Base-by-base conservation (phyloP, 2,113 vertebrate species). In the Neotoma lepida region DNA sequence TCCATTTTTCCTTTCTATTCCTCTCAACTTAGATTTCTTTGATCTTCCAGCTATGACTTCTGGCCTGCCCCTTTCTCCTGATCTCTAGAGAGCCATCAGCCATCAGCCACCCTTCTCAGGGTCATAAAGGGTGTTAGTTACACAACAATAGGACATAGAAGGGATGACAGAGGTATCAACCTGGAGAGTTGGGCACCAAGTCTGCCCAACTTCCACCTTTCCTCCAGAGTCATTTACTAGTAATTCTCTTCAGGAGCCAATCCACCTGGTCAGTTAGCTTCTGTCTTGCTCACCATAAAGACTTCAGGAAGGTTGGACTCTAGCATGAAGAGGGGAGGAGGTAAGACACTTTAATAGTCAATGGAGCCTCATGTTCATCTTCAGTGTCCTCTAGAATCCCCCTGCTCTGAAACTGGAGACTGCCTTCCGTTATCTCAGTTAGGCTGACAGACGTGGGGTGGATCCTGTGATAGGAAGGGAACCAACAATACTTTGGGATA, bases 351-450 rank as follows among this genome's bases (percentile, higher is more conserved):
- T 9, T 14, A 20, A 24, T 1, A n/a, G 82, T 78, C 73, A 68
- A 39, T 54, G 39, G 84, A 17, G 90, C 95, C 33, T 90, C 64
- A 6, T 15, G 66, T 73, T 90, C 66, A 61, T 54, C 90, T 41
- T 90, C 73, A 90, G 54, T 54, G 78, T 61, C 49, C 86, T 76
- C 63, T 86, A 12, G 41, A 49, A 88, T 88, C 39, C 81, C 76
- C 54, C 84, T 74, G 61, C 73, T 91, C 20, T 49, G 80, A 91
- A 92, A 91, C 4, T 33, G 24, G 92, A 95, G 82, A 66, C 76
- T 58, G 46, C 89, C 77, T 95, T 86, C 18, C 56, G 77, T 73
- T 68, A 35, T 73, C 64, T 81, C 71, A 85, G 86, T 76, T 61
- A 73, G 90, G 63, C 88, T 46, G 68, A 71, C 39, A 54, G 49